Conservation (phyloP, 2,888 invertebrate genomes). For the Phengaris arion region DNA sequence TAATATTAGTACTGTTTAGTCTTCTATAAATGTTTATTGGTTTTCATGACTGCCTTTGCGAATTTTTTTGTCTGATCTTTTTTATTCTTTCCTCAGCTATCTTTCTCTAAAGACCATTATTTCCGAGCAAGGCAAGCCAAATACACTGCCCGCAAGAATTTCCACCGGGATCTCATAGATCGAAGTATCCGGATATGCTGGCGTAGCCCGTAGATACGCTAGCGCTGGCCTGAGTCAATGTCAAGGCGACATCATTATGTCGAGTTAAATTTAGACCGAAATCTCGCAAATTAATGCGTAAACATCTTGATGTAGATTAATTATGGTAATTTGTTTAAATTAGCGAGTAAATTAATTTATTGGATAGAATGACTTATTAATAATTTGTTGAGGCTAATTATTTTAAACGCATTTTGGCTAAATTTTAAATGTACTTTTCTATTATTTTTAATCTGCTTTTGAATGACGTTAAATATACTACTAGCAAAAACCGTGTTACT, state of each 20-base stretch:
- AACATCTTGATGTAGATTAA: slow-evolving; percentile 37
- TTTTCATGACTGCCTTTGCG: no score
- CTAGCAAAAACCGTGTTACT: no score
- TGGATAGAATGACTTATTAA: background rate
- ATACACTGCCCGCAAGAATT: background rate
- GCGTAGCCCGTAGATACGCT: background rate
- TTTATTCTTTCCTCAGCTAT: no score
- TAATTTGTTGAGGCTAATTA: background rate
- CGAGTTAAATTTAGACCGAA: slow-evolving; percentile 52
- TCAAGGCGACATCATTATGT: slow-evolving; percentile 59
- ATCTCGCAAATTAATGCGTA: slow-evolving; percentile 45
- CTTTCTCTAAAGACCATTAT: no score
- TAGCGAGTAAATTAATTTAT: background rate
- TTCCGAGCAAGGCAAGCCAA: background rate
- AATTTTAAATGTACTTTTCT: no score
- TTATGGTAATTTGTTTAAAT: slow-evolving; percentile 1
- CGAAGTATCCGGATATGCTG: slow-evolving; percentile 32
- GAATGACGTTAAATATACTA: no score
- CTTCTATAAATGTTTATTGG: no score
- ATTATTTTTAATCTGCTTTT: no score
- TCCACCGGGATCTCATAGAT: slow-evolving; percentile 2
- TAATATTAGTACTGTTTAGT: no score
- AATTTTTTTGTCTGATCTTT: no score
- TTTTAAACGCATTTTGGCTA: background rate
- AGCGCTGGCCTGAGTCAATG: slow-evolving; percentile 48